Evolutionary conservation across 2,797 vertebrate genomes (phyloP).

Genomic region (Parauchenoglanis punctatus): DNA sequence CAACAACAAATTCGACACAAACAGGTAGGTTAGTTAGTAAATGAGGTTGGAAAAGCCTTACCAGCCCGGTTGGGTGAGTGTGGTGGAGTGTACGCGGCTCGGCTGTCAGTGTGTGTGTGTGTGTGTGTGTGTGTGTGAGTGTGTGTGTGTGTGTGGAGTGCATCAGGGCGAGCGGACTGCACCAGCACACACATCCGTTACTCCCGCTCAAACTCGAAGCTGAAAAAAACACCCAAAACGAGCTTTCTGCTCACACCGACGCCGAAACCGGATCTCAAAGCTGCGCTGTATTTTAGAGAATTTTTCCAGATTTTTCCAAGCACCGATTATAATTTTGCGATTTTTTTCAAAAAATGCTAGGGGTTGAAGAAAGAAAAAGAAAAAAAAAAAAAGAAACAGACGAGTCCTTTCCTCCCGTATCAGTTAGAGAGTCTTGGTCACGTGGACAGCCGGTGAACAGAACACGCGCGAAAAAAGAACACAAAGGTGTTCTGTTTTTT

Average conservation of each 20-base stretch:
- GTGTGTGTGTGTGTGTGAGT: background rate
- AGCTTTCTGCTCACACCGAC: background rate
- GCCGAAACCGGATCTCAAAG: background rate
- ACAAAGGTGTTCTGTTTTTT: background rate
- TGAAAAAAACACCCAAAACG: slow-evolving; percentile 47
- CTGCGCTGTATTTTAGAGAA: slow-evolving; percentile 38
- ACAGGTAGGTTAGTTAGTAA: slow-evolving; percentile 18
- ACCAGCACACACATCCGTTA: slow-evolving; percentile 52
- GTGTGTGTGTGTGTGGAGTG: background rate
- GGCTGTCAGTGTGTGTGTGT: slow-evolving; percentile 23
- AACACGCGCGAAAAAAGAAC: too few species aligned
- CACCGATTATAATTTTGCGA: slow-evolving; percentile 30
- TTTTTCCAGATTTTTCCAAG: slow-evolving; percentile 51
- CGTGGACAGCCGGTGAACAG: background rate
- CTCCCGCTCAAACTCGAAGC: slow-evolving; percentile 60
- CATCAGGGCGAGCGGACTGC: slow-evolving; percentile 37
- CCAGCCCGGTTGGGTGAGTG: slow-evolving; percentile 25
- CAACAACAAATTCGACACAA: background rate
- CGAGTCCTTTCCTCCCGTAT: slow-evolving; percentile 41
- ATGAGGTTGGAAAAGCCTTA: slow-evolving; percentile 17
- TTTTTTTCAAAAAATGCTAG: slow-evolving; percentile 47
- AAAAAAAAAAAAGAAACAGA: slow-evolving; percentile 17
- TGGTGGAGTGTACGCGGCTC: slow-evolving; percentile 26
- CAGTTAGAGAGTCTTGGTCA: background rate
- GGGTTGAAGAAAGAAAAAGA: slow-evolving; percentile 13